Evolutionary conservation across 2,888 invertebrate genomes (phyloP), one percentile per base, ranked within the genome.

Genomic region (Melanostoma mellinum): DNA sequence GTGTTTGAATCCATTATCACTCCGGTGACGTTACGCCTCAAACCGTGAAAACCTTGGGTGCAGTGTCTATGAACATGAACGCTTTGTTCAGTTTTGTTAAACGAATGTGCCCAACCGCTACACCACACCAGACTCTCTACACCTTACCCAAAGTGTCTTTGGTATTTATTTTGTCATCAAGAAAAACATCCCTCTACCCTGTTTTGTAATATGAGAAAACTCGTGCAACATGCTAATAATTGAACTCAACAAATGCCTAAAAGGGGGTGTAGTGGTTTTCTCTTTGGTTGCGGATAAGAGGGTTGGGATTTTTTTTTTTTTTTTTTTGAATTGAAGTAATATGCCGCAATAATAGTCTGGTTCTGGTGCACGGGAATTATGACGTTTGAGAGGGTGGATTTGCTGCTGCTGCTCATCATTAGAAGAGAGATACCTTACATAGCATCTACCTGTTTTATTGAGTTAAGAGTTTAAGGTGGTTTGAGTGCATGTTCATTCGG

Each of bases 141-240:
- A 20, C 63, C 38, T 63, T 61, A 55, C 58, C 48, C 40, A 42
- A 65, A 67, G 56, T 69, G 74, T 71, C 69, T 71, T 65, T 71
- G 81, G 81, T 81, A 81, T 81, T 81, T 76, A 81, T 81, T 76
- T 76, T 84, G 78, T 84, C 82, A 82, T 78, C 82, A 78, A 55
- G 82, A 48, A 74, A 78, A 84, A 78, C 82, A 78, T 78, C 78
- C 74, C 82, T 72, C 56, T 20, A 20, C 20, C 20, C 20, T 3
- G 48, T 63, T 53, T 65, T 58, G 71, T 78, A 69, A 84, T 73
- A 65, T 50, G 74, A 75, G 77, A 75, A 75, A 84, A 79, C 84
- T 71, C 84, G 71, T 84, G 84, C 84, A 84, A 84, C 84, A 84
- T 84, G 84, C 84, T 84, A 84, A 84, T 84, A 84, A 84, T 84